These are phyloP conservation scores for Coluber constrictor DNA, from an alignment of 2,797 vertebrate species.

Conservation along the genomic window DNA sequence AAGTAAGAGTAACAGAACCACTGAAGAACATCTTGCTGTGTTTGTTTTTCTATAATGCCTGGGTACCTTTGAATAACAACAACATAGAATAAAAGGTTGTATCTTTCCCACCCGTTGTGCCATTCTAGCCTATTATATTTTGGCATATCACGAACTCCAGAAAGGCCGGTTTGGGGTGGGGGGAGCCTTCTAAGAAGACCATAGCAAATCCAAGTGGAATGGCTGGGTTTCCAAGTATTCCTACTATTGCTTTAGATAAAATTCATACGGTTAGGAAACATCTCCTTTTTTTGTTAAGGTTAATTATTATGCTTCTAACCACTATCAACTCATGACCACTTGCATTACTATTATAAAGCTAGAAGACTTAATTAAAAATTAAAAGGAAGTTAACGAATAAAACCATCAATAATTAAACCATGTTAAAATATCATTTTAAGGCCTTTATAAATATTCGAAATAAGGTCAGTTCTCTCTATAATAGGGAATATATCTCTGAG, in stretches of 20 bases:
- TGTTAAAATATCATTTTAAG: neutral
- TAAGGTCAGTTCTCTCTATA: neutral
- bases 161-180: neutral
- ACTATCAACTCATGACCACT: neutral
- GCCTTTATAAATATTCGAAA: neutral
- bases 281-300: neutral
- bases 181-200: neutral
- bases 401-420: neutral
- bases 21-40: neutral
- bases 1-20: neutral
- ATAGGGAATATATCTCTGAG: neutral
- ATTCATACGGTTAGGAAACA: neutral
- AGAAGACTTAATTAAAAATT: neutral
- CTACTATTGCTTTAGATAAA: neutral
- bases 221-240: neutral
- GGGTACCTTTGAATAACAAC: neutral
- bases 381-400: neutral
- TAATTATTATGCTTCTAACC: neutral
- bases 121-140: neutral
- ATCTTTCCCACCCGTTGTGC: neutral
- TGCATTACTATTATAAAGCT: neutral
- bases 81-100: neutral
- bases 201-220: neutral
- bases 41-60: neutral
- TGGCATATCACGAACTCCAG: neutral